These are phyloP conservation scores for Metellina segmentata DNA, from an alignment of 2,888 invertebrate genomes.

Conservation along the genomic window DNA sequence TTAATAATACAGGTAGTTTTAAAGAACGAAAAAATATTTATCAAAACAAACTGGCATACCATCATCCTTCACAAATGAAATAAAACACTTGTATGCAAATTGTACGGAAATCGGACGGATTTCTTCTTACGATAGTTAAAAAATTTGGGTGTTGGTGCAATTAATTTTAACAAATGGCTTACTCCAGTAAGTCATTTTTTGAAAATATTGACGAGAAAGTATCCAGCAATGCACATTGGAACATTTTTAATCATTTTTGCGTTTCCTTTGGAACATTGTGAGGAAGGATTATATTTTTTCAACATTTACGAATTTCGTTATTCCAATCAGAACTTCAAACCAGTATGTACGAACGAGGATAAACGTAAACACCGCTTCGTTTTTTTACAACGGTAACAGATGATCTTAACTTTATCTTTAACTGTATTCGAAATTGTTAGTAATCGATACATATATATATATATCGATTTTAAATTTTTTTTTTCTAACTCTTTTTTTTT, in stretches of 20 bases:
- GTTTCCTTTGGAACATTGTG: neutral
- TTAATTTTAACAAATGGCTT: slow-evolving; percentile 15
- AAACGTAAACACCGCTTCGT: neutral
- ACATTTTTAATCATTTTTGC: too few relatives aligned
- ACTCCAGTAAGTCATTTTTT: slow-evolving; percentile 13
- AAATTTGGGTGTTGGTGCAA: neutral
- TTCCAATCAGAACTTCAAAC: neutral
- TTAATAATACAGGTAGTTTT: neutral
- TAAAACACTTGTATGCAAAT: neutral
- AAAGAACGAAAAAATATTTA: neutral
- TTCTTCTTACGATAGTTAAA: neutral
- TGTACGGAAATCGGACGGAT: neutral
- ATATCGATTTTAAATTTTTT: too few relatives aligned
- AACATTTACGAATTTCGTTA: neutral
- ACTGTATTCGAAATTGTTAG: neutral
- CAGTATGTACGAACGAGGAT: neutral
- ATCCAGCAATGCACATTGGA: too few relatives aligned
- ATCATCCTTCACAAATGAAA: neutral
- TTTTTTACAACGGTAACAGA: neutral
- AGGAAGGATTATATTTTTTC: neutral
- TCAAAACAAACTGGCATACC: neutral
- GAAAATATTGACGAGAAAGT: neutral
- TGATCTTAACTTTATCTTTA: neutral
- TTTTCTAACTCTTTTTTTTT: too few relatives aligned
- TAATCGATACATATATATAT: neutral